Evolutionary conservation across 2,888 invertebrate genomes (phyloP).

Genomic region (Cryptophagus acutangulus): DNA sequence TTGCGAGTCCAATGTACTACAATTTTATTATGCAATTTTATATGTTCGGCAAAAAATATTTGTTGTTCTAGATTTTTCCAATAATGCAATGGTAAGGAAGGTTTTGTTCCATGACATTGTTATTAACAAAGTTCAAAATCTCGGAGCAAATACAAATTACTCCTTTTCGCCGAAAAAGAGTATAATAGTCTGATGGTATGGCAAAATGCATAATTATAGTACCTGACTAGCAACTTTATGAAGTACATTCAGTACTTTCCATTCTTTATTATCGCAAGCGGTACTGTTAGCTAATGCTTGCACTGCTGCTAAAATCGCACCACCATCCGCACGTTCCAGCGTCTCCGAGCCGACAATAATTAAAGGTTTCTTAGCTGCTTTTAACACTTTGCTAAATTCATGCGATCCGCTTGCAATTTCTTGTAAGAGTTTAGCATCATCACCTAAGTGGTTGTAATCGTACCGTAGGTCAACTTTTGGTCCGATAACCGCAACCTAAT

Average conservation of each 20-base stretch:
- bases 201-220: no score
- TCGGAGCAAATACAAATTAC: no score
- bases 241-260: conserved; percentile 86
- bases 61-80: no score
- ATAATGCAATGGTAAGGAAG: no score
- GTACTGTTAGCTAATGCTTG: conserved; percentile 65
- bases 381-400: conserved; percentile 63
- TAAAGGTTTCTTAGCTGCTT: conserved; percentile 78
- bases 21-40: no score
- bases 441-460: conserved; percentile 86
- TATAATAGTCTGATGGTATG: no score
- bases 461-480: conserved; percentile 90
- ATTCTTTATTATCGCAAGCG: conserved; percentile 53
- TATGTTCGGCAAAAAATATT: no score
- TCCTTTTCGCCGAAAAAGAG: no score
- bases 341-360: conserved; percentile 88
- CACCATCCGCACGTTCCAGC: conserved; percentile 73
- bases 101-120: no score
- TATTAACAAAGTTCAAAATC: no score
- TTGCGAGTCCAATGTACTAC: no score
- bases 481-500: conserved; percentile 74
- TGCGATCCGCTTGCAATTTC: conserved; percentile 70
- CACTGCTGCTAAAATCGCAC: conserved; percentile 68
- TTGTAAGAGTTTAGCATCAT: conserved; percentile 66
- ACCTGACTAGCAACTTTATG: conserved; percentile 85